Evolutionary conservation across 2,113 vertebrate species (phyloP).

Genomic region (Mesitornis unicolor): DNA sequence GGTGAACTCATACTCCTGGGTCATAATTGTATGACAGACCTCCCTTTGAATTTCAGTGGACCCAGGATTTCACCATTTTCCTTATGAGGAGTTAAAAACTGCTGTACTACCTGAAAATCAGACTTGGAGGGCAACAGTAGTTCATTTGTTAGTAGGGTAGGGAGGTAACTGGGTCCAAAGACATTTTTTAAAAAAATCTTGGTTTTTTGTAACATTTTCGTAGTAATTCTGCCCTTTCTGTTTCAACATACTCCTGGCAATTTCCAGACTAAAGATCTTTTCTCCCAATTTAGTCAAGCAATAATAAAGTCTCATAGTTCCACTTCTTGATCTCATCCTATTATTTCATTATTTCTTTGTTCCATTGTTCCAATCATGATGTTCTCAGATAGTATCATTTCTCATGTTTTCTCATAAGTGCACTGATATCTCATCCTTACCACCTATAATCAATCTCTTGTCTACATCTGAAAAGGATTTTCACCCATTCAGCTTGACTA

Average conservation of each 20-base stretch:
- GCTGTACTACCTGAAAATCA: neutral
- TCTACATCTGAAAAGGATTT: neutral
- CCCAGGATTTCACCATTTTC: neutral
- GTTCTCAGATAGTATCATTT: constrained; percentile 9
- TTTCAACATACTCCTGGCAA: neutral
- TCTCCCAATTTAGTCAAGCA: neutral
- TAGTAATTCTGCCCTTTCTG: neutral
- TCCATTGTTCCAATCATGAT: neutral
- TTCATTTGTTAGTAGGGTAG: neutral
- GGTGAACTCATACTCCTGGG: neutral
- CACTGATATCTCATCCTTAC: neutral
- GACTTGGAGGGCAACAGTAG: neutral
- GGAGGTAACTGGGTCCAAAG: neutral
- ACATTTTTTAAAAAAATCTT: neutral
- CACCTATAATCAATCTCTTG: neutral
- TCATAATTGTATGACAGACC: neutral
- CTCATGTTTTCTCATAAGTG: neutral
- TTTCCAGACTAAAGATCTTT: neutral
- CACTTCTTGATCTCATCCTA: constrained; percentile 2
- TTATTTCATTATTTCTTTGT: neutral
- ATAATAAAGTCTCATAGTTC: neutral
- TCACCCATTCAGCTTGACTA: neutral
- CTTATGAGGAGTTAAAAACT: neutral
- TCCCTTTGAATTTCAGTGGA: neutral
- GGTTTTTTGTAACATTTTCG: neutral